Evolutionary conservation across 2,113 vertebrate genomes (phyloP), one percentile per base, ranked within the genome.

Genomic region (Dromas ardeola): DNA sequence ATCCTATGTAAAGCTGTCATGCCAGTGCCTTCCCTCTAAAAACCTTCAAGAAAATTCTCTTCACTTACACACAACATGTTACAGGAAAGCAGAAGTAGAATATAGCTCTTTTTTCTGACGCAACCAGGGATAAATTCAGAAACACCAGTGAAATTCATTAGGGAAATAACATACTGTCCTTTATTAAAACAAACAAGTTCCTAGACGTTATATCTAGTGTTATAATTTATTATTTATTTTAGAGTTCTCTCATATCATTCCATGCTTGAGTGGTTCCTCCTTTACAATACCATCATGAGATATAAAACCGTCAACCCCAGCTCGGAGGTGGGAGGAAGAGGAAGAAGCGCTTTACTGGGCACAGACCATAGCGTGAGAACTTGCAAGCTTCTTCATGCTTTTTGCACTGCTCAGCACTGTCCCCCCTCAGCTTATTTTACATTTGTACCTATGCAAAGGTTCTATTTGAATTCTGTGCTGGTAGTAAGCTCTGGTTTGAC

Each of bases 311-410:
- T 2, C 43, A 61, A 42, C 4, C 10, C 12, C 10, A 21, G 23
- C 9, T 73, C 18, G 42, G 59, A 66, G 27, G 10, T 3, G 29
- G 21, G 17, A 80, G 12, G 40, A 88, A 61, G 34, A 71, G 12
- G 30, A 90, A 65, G 36, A 40, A 90, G 43, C 1, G 1, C 36
- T n/a, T 53, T 67, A 17, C 61, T 40, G 5, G 13, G n/a, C 26
- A 52, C 50, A 59, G 13, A 61, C 4, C 36, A 30, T 0, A 56
- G 34, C 2, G 4, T 0, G 4, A 66, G 25, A 47, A 38, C 38
- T 45, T 16, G 17, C 30, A 61, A 74, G 13, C 11, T 40, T 42
- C 55, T 40, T 36, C 3, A 2, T 59, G 67, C 18, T 27, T 27
- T 36, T 61, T 82, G 29, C 23, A 34, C 23, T 38, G 55, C n/a